A percentile compares a stretch with the other conserved stretches of the same genome.
phyloP scores from a whole-genome alignment of 1,140 invertebrate species.

The Drosophila guanche region DNA sequence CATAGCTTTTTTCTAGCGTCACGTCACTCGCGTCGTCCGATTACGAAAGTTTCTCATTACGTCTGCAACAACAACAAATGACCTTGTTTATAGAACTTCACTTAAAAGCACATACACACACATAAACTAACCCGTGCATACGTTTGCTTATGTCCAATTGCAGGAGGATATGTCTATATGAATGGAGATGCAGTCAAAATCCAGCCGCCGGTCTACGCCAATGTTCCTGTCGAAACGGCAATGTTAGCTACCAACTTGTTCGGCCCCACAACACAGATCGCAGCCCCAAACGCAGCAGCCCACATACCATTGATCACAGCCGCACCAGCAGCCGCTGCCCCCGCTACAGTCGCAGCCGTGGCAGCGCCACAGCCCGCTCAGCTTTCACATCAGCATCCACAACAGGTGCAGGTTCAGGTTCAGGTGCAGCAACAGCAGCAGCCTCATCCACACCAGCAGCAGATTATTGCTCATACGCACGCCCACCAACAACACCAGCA shows the following conservation, averaged over 20 bases:
- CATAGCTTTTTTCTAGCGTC: constrained; percentile 1
- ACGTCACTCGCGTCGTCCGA: constrained; percentile 15
- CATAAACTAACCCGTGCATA: not conserved
- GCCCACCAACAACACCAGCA: constrained; percentile 63
- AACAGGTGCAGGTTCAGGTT: constrained; percentile 27
- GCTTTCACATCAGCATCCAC: constrained; percentile 35
- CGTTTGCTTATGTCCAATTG: constrained; percentile 7
- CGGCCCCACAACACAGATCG: constrained; percentile 74
- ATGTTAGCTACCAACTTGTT: constrained; percentile 82
- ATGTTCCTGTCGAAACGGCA: constrained; percentile 83
- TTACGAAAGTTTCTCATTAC: constrained; percentile 51
- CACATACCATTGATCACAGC: constrained; percentile 80
- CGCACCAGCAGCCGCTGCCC: constrained; percentile 59
- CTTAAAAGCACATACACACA: constrained; percentile 12
- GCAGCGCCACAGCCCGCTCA: constrained; percentile 40
- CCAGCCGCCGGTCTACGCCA: constrained; percentile 76
- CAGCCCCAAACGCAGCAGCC: constrained; percentile 69
- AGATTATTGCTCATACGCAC: constrained; percentile 60
- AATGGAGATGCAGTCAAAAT: constrained; percentile 83
- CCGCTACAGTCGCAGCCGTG: constrained; percentile 50
- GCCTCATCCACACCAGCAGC: constrained; percentile 57
- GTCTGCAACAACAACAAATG: constrained; percentile 38
- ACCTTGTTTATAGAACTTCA: constrained; percentile 34
- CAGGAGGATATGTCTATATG: constrained; percentile 83
- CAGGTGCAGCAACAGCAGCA: constrained; percentile 33